These are phyloP conservation scores for Pheosia gnoma DNA, from an alignment of 2,888 invertebrate species.

Conservation along the genomic window DNA sequence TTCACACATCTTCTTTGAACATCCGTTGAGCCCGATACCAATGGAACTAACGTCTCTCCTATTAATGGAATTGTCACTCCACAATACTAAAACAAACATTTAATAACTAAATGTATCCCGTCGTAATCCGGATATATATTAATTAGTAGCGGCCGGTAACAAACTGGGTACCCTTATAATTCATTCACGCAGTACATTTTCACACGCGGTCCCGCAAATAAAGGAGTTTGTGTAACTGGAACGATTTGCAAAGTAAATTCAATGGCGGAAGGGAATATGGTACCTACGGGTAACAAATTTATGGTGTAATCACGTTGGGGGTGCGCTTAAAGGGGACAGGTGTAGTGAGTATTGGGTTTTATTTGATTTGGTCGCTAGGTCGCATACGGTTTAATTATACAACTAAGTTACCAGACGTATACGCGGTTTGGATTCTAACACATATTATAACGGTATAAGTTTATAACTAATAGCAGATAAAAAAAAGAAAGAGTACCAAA, in stretches of 20 bases:
- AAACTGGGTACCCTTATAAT: constrained; percentile 19
- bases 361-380: constrained; percentile 16
- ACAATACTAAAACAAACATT: background rate
- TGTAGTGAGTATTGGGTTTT: background rate
- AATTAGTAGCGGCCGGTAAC: constrained; percentile 17
- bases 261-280: constrained; percentile 11
- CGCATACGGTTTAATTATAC: constrained; percentile 1
- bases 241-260: constrained; percentile 28
- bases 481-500: no score
- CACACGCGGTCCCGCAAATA: constrained; percentile 25
- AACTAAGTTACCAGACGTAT: no score
- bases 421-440: no score
- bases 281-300: constrained; percentile 26
- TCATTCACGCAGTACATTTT: constrained; percentile 27
- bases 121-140: constrained; percentile 15
- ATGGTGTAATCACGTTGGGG: constrained; percentile 13
- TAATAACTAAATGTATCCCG: constrained; percentile 13
- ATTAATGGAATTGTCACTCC: no score
- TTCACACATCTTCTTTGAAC: no score
- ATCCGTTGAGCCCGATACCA: no score
- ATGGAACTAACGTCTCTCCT: no score
- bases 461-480: no score
- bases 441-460: no score
- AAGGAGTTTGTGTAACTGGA: constrained; percentile 22
- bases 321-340: background rate